These are phyloP conservation scores for Protophormia terraenovae DNA, from an alignment of 2,888 invertebrate species.

Conservation along the genomic window DNA sequence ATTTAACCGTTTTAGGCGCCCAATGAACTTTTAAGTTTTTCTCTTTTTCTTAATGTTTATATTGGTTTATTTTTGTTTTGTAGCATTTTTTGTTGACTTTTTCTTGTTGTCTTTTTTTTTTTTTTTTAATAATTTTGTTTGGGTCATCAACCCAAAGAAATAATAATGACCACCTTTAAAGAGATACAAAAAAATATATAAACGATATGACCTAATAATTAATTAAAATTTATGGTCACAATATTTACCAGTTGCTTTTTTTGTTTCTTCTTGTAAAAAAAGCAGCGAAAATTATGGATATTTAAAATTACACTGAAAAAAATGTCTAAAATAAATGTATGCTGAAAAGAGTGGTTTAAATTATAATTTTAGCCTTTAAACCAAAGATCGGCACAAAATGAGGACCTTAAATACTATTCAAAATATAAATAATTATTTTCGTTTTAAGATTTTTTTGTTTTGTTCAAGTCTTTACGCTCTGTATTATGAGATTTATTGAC, in stretches of 20 bases:
- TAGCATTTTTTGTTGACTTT: no score
- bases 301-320: not conserved
- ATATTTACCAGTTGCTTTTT: slow-evolving; percentile 18
- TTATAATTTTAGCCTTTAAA: no score
- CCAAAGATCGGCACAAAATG: no score
- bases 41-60: not conserved
- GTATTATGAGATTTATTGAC: no score
- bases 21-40: not conserved
- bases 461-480: no score
- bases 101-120: not conserved
- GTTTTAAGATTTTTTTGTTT: no score
- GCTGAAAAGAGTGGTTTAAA: no score
- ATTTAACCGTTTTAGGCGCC: not conserved
- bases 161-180: slow-evolving; percentile 22
- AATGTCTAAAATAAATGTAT: not conserved
- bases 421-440: no score
- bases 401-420: no score
- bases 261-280: not conserved
- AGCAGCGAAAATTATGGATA: not conserved
- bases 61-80: not conserved
- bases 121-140: no score
- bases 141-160: slow-evolving; percentile 35
- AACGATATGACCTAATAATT: slow-evolving; percentile 58
- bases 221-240: slow-evolving; percentile 49
- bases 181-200: not conserved